Conservation (phyloP, 2,113 vertebrate species). For the Eudorcas thomsonii region DNA sequence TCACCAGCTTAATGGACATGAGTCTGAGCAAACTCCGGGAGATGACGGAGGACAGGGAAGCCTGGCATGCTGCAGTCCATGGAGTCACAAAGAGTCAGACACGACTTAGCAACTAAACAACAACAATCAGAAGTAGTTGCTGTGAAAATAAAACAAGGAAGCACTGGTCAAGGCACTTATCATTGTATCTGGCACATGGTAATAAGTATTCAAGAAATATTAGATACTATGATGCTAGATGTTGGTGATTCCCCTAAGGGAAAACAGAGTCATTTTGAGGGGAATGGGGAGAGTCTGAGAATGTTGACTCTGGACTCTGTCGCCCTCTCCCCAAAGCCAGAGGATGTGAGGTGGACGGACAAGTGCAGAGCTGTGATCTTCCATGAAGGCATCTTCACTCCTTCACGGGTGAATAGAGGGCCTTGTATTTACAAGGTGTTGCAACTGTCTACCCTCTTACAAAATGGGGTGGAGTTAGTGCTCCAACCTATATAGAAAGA, state of each 20-base stretch:
- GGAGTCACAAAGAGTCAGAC: not conserved
- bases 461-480: not conserved
- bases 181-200: not conserved
- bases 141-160: not conserved
- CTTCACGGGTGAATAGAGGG: not conserved
- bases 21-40: not conserved
- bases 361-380: no score
- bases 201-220: not conserved
- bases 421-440: not conserved
- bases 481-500: not conserved
- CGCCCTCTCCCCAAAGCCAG: not conserved
- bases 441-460: not conserved
- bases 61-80: not conserved
- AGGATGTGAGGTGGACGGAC: fast-evolving
- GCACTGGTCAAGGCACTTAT: not conserved
- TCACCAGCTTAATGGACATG: not conserved
- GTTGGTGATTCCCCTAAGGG: not conserved
- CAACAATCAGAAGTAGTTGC: not conserved
- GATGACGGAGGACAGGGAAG: not conserved
- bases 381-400: not conserved
- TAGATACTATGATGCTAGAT: not conserved
- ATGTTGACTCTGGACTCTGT: not conserved
- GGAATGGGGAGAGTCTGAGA: not conserved
- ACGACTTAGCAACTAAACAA: not conserved
- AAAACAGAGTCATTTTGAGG: not conserved